These are phyloP conservation scores for Papilio dardanus DNA, from an alignment of 1,140 invertebrate species.

Conservation along the genomic window DNA sequence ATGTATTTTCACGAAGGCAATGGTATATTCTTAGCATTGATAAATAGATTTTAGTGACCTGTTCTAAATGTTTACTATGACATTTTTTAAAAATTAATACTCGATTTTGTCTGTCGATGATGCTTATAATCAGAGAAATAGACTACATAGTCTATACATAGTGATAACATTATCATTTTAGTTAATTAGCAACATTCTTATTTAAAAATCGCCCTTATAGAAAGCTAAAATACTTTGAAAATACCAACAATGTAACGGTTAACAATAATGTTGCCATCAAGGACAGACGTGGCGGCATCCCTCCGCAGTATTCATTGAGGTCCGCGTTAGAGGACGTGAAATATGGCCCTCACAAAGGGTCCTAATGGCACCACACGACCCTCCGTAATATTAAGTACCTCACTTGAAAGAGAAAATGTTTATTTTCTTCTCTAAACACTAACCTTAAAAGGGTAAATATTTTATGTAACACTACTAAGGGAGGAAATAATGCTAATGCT, in stretches of 20 bases:
- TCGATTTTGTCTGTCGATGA: too few species aligned
- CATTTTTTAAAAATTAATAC: too few species aligned
- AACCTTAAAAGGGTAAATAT: slow-evolving; percentile 18
- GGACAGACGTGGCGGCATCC: slow-evolving; percentile 61
- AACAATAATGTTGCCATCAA: slow-evolving; percentile 62
- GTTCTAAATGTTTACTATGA: too few species aligned
- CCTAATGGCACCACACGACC: slow-evolving; percentile 60
- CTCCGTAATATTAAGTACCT: slow-evolving; percentile 48
- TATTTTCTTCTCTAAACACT: slow-evolving; percentile 29
- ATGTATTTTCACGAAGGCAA: not conserved
- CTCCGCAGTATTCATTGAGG: slow-evolving; percentile 67
- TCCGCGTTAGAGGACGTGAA: slow-evolving; percentile 60
- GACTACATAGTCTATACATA: not conserved
- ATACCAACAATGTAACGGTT: slow-evolving; percentile 56
- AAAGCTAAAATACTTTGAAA: slow-evolving; percentile 20
- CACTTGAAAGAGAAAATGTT: slow-evolving; percentile 33
- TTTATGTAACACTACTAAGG: not conserved
- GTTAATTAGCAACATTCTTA: not conserved
- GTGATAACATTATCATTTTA: too few species aligned
- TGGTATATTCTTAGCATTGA: not conserved
- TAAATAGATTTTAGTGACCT: not conserved
- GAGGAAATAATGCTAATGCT: too few species aligned
- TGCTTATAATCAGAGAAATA: not conserved
- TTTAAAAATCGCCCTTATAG: not conserved
- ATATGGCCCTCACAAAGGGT: slow-evolving; percentile 63